These are phyloP conservation scores for Tamias sibiricus DNA, from an alignment of 2,113 vertebrate species.

Conservation along the genomic window DNA sequence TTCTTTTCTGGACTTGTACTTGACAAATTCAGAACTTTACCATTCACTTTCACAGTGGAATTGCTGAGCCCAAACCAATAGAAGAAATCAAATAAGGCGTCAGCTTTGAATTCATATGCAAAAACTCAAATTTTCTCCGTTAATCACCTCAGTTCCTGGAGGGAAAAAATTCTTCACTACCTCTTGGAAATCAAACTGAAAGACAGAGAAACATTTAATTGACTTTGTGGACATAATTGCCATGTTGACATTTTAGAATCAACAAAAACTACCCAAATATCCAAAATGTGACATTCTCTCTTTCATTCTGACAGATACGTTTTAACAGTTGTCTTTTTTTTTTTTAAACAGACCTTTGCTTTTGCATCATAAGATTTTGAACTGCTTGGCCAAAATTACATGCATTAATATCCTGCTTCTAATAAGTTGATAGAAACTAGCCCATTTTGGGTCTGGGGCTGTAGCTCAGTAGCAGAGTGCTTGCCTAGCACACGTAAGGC, in stretches of 20 bases:
- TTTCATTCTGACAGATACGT: background rate
- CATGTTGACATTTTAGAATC: background rate
- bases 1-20: slow-evolving; percentile 83
- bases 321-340: background rate
- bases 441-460: background rate
- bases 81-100: slow-evolving; percentile 85
- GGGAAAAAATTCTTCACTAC: slow-evolving; percentile 80
- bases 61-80: slow-evolving; percentile 85
- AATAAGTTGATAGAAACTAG: background rate
- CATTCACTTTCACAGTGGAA: slow-evolving; percentile 79
- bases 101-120: slow-evolving; percentile 83
- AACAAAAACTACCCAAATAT: background rate
- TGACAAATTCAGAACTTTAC: slow-evolving; percentile 84
- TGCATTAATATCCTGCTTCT: background rate
- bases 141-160: slow-evolving; percentile 75
- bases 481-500: too few relatives aligned
- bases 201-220: slow-evolving; percentile 47
- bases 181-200: slow-evolving; percentile 85
- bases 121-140: slow-evolving; percentile 83
- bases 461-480: too few relatives aligned
- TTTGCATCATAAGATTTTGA: background rate
- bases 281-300: background rate
- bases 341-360: background rate
- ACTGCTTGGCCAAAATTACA: background rate
- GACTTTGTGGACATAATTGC: background rate